Evolutionary conservation across 2,888 invertebrate species (phyloP).

Genomic region (Deilephila elpenor): DNA sequence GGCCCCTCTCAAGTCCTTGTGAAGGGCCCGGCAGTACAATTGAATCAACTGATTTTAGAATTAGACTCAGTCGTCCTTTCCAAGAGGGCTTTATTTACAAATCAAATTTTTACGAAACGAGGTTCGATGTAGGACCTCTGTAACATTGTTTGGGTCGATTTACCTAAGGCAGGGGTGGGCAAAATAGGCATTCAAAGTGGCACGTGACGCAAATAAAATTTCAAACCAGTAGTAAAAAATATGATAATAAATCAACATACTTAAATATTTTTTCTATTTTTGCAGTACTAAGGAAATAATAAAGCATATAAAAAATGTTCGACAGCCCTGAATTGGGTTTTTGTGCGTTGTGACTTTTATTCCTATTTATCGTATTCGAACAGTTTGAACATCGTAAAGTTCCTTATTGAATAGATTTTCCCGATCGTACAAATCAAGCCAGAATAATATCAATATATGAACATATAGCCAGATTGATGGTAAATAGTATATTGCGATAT

Average conservation of each 20-base stretch:
- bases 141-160: constrained; percentile 55
- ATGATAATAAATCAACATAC: too few relatives aligned
- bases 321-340: background rate
- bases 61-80: constrained; percentile 54
- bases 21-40: constrained; percentile 49
- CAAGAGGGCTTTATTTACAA: constrained; percentile 61
- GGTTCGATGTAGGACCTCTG: constrained; percentile 43
- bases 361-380: background rate
- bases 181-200: background rate
- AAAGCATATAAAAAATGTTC: background rate
- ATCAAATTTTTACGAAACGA: constrained; percentile 63
- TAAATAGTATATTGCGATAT: too few relatives aligned
- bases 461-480: too few relatives aligned
- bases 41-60: constrained; percentile 63
- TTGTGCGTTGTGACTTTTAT: background rate
- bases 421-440: background rate
- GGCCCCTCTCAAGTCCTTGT: constrained; percentile 13
- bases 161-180: constrained; percentile 42
- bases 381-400: background rate
- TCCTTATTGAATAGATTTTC: background rate
- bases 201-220: too few relatives aligned
- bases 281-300: background rate
- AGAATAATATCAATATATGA: too few relatives aligned
- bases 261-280: too few relatives aligned
- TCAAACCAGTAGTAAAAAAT: too few relatives aligned